phyloP scores from a whole-genome alignment of 2,113 vertebrate species.

The Geococcyx californianus region DNA sequence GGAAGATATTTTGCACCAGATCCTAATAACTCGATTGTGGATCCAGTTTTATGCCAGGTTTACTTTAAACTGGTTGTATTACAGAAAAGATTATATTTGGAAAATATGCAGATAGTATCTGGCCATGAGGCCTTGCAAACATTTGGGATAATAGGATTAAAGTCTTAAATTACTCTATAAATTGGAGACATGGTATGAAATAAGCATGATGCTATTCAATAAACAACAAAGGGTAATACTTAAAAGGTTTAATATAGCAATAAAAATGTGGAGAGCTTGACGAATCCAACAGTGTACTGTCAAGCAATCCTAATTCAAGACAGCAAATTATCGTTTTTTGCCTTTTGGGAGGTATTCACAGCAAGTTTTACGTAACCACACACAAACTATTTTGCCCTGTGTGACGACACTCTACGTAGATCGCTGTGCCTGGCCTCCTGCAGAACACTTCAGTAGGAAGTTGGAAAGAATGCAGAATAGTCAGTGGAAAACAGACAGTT shows the following conservation, averaged over 20 bases:
- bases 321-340: not conserved
- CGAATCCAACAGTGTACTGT: not conserved
- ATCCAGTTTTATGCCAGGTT: not conserved
- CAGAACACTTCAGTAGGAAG: not conserved
- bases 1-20: not conserved
- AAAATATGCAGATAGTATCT: slow-evolving; percentile 3
- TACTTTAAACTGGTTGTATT: not conserved
- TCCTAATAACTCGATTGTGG: not conserved
- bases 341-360: not conserved
- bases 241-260: not conserved
- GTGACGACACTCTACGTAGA: not conserved
- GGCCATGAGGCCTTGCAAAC: not conserved
- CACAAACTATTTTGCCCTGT: not conserved
- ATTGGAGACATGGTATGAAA: not conserved
- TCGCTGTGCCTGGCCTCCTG: not conserved
- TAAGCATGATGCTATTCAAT: not conserved
- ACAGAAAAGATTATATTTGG: not conserved
- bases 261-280: not conserved
- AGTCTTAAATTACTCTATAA: not conserved
- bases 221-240: not conserved
- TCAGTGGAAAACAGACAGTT: not conserved
- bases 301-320: not conserved
- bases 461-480: not conserved
- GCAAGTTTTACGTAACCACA: not conserved
- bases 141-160: slow-evolving; percentile 25